These are phyloP conservation scores for Drosophila miranda DNA, from an alignment of 1,140 invertebrate species.

Conservation along the genomic window DNA sequence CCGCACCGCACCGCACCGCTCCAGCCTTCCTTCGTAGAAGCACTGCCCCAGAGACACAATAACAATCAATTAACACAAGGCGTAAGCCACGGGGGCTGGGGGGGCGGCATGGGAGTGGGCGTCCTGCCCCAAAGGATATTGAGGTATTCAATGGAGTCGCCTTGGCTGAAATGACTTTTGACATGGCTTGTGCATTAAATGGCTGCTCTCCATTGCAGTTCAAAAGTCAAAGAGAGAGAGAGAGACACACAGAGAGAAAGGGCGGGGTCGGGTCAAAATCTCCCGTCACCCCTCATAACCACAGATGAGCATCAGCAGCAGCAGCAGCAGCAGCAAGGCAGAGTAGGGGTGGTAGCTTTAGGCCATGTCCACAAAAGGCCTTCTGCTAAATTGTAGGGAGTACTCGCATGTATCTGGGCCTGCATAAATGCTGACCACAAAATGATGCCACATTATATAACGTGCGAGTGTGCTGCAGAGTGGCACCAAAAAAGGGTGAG, in stretches of 20 bases:
- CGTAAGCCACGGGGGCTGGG: too few relatives aligned
- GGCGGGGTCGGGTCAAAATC: conserved; percentile 6
- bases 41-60: conserved; percentile 19
- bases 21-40: neutral
- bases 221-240: conserved; percentile 59
- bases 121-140: conserved; percentile 19
- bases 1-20: neutral
- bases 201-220: conserved; percentile 59
- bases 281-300: conserved; percentile 5
- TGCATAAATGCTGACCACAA: conserved; percentile 80
- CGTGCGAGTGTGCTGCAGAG: conserved; percentile 40
- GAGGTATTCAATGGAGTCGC: conserved; percentile 36
- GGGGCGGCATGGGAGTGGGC: neutral
- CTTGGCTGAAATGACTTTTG: conserved; percentile 59
- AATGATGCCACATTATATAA: conserved; percentile 80
- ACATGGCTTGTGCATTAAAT: conserved; percentile 71
- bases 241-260: conserved; percentile 2
- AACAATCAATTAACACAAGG: conserved; percentile 60
- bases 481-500: neutral
- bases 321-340: conserved; percentile 32
- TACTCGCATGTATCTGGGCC: conserved; percentile 24
- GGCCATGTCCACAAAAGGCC: conserved; percentile 70
- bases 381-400: conserved; percentile 54
- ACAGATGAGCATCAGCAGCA: conserved; percentile 13
- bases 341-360: conserved; percentile 11